Conservation (phyloP, 1,140 invertebrate species). For the Ips nitidus region DNA sequence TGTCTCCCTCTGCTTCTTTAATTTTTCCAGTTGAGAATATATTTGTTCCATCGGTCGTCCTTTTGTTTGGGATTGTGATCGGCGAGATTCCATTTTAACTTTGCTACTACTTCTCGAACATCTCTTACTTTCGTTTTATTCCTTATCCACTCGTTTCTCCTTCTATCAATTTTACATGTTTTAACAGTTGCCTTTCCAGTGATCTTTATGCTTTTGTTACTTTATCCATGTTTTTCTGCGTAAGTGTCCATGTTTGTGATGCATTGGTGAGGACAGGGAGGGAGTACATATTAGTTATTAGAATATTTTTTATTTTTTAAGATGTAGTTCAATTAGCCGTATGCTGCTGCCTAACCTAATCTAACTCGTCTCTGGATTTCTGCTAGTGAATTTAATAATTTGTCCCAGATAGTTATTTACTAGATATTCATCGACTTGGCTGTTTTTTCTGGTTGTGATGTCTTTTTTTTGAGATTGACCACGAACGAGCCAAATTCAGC, state of each 20-base stretch:
- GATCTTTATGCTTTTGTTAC: conserved; percentile 9
- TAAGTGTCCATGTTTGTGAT: conserved; percentile 9
- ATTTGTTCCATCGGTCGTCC: conserved; percentile 10
- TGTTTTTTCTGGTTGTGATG: no score
- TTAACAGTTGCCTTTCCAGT: conserved; percentile 9
- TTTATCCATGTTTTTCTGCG: conserved; percentile 1
- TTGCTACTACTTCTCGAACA: conserved; percentile 14
- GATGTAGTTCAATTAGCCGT: no score
- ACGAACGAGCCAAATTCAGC: no score
- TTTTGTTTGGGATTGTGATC: conserved; percentile 2
- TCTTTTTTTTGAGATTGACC: no score
- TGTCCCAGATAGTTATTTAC: no score
- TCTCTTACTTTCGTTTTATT: conserved; percentile 20
- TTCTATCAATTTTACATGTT: neutral
- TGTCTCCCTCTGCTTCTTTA: neutral
- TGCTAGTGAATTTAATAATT: no score
- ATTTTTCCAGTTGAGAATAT: neutral
- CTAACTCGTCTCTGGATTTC: no score
- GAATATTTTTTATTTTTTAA: no score
- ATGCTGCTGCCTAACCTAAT: no score
- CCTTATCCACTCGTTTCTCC: neutral
- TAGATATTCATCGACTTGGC: no score
- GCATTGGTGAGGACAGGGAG: neutral
- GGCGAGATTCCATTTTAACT: conserved; percentile 18
- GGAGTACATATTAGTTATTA: conserved; percentile 2